A percentile compares a stretch with the other conserved stretches of the same genome.
Conservation (phyloP, 2,113 vertebrate species). For the Callipepla californica region DNA sequence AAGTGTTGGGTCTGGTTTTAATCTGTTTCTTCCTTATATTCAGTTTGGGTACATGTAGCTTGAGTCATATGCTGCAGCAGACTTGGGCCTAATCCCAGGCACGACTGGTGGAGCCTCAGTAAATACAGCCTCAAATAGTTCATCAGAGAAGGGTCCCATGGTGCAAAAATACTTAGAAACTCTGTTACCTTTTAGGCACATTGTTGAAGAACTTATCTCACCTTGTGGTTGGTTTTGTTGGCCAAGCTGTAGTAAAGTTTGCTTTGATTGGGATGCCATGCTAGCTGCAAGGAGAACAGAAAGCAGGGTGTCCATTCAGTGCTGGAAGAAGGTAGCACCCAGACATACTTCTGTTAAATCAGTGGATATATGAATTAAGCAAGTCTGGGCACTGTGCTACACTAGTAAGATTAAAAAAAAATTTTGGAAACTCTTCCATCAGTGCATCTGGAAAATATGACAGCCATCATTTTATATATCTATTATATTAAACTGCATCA, state of each 20-base stretch:
- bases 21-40: not conserved
- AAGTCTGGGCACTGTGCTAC: not conserved
- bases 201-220: not conserved
- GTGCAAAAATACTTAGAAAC: not conserved
- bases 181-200: not conserved
- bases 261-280: not conserved
- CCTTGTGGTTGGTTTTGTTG: not conserved
- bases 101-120: not conserved
- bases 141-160: not conserved
- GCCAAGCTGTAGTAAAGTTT: not conserved
- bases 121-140: not conserved
- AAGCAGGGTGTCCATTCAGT: not conserved
- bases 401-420: not conserved
- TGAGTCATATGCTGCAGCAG: fast-evolving
- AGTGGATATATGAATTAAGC: not conserved
- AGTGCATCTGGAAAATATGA: not conserved
- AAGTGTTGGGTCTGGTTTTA: not conserved
- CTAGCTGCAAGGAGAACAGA: not conserved
- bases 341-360: not conserved
- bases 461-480: not conserved
- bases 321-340: not conserved
- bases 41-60: not conserved
- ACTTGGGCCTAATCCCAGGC: not conserved
- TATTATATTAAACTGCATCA: not conserved
- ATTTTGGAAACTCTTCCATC: not conserved